Evolutionary conservation across 2,113 vertebrate species (phyloP).

Genomic region (Crotalus viridis): DNA sequence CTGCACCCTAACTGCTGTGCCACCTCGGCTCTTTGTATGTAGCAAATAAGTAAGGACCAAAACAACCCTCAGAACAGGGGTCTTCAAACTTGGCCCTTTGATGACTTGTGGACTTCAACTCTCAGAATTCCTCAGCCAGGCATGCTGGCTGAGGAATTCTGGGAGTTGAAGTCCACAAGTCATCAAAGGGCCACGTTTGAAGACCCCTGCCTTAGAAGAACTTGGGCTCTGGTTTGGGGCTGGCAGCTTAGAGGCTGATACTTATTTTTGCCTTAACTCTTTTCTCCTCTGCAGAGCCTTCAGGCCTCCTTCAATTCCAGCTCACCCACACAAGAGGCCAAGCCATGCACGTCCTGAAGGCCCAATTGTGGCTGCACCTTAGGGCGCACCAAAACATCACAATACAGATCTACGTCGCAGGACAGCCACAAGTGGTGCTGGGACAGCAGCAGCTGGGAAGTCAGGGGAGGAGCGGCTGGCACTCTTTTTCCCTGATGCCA

Average conservation of each 20-base stretch:
- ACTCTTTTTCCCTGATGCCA: constrained; percentile 73
- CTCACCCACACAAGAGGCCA: constrained; percentile 75
- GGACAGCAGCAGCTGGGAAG: constrained; percentile 74
- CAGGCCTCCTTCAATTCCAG: constrained; percentile 77
- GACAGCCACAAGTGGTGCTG: constrained; percentile 65
- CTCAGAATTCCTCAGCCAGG: too few relatives aligned
- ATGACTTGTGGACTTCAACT: too few relatives aligned
- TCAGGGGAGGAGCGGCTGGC: constrained; percentile 76
- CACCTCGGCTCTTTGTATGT: not conserved
- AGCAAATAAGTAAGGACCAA: not conserved
- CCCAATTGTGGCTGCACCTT: constrained; percentile 84
- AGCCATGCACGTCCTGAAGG: constrained; percentile 77
- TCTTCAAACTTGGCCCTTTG: too few relatives aligned
- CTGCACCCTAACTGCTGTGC: too few relatives aligned
- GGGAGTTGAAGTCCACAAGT: too few relatives aligned
- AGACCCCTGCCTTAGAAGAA: not conserved
- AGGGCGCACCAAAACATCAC: constrained; percentile 62
- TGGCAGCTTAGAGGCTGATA: not conserved
- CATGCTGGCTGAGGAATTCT: too few relatives aligned
- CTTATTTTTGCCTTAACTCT: not conserved
- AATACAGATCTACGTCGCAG: constrained; percentile 66
- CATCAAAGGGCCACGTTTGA: too few relatives aligned
- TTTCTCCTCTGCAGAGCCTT: constrained; percentile 60
- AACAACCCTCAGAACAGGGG: not conserved
- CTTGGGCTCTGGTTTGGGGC: not conserved